A percentile compares a stretch with the other conserved stretches of the same genome.
phyloP scores from a whole-genome alignment of 2,113 vertebrate genomes.

The Cyanocitta stelleri region DNA sequence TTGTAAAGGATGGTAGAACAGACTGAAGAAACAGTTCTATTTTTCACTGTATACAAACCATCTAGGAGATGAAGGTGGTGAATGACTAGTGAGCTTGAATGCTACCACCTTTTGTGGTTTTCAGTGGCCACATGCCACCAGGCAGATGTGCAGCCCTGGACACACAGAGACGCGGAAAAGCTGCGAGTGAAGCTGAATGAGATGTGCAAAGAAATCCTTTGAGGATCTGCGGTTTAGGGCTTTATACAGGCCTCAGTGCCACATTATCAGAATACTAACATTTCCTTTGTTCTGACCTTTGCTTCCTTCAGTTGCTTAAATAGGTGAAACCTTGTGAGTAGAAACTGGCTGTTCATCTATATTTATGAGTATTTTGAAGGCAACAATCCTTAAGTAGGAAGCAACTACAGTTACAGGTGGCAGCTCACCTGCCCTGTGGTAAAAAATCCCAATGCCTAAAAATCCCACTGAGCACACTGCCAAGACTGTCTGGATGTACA shows the following conservation, averaged over 20 bases:
- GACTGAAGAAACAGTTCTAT: neutral
- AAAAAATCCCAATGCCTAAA: neutral
- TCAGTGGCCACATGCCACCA: fast-evolving
- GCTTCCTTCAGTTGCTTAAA: neutral
- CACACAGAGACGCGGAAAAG: neutral
- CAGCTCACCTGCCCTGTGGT: neutral
- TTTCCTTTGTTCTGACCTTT: neutral
- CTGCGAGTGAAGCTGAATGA: neutral
- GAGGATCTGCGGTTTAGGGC: neutral
- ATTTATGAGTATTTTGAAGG: neutral
- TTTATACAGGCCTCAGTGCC: neutral
- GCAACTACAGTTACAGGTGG: neutral
- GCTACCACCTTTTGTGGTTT: neutral
- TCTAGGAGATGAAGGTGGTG: neutral
- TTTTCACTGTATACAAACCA: neutral
- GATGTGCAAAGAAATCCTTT: neutral
- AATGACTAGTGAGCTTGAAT: neutral
- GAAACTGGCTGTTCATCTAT: neutral
- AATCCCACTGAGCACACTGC: neutral
- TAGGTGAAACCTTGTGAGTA: neutral
- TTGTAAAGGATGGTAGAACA: neutral
- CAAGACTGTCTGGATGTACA: neutral
- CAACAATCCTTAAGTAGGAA: neutral
- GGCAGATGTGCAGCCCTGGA: neutral
- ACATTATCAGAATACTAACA: neutral